Conservation (phyloP, 2,113 vertebrate species). For the Leptocoma aspasia region DNA sequence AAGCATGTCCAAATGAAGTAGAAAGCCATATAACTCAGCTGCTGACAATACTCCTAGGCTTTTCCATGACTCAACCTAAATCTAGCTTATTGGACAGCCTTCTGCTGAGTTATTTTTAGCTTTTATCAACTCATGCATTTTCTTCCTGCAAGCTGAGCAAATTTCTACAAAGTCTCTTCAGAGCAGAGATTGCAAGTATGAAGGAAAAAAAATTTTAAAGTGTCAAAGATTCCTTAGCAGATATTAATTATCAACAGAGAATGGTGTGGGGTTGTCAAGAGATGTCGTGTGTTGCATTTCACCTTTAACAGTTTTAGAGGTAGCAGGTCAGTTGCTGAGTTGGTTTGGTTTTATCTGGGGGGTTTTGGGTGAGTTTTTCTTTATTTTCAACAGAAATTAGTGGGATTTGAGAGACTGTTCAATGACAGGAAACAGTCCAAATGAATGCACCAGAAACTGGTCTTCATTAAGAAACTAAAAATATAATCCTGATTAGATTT, state of each 20-base stretch:
- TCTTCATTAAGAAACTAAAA: background rate
- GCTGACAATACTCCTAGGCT: background rate
- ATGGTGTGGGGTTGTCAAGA: background rate
- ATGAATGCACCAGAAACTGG: background rate
- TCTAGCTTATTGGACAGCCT: background rate
- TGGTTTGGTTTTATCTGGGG: background rate
- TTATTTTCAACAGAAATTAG: background rate
- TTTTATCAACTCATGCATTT: conserved; percentile 30
- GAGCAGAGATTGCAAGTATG: background rate
- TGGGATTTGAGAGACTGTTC: background rate
- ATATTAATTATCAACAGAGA: background rate
- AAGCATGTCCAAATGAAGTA: background rate
- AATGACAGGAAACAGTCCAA: background rate
- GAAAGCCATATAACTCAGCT: background rate
- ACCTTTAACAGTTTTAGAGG: background rate
- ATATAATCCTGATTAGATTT: background rate
- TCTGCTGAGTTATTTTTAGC: conserved; percentile 46
- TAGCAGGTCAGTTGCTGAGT: background rate
- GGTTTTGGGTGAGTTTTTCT: background rate
- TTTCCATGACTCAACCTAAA: conserved; percentile 43
- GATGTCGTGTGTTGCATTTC: fast-evolving
- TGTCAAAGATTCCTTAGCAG: background rate
- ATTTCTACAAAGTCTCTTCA: background rate
- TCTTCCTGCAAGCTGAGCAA: conserved; percentile 29
- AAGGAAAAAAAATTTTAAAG: background rate